Conservation (phyloP, 1,140 invertebrate genomes). For the Achroia grisella region DNA sequence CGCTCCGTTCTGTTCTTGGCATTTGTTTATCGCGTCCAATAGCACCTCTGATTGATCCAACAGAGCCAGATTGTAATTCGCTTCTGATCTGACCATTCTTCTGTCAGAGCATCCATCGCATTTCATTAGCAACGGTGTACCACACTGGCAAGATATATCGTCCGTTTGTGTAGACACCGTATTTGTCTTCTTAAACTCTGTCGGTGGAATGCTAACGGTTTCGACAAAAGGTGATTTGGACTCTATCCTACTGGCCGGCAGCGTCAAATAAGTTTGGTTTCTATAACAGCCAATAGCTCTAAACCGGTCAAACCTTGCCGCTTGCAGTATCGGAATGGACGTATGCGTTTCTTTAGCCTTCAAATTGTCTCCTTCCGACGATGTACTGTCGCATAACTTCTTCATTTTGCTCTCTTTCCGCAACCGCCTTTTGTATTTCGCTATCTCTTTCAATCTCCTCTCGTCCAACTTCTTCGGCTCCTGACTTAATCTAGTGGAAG, state of each 20-base stretch:
- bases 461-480: conserved; percentile 56
- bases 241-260: conserved; percentile 50
- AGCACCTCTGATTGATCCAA: conserved; percentile 12
- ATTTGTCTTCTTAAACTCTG: conserved; percentile 53
- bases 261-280: conserved; percentile 59
- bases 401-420: conserved; percentile 63
- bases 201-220: conserved; percentile 32
- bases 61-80: conserved; percentile 49
- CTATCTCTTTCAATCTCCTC: conserved; percentile 56
- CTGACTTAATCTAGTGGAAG: conserved; percentile 27
- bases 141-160: conserved; percentile 51
- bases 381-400: conserved; percentile 53
- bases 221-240: conserved; percentile 45
- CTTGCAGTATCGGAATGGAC: conserved; percentile 71
- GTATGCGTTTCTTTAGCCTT: conserved; percentile 51
- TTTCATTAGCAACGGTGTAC: conserved; percentile 33
- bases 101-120: conserved; percentile 36
- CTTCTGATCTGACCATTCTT: conserved; percentile 53
- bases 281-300: conserved; percentile 63
- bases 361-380: conserved; percentile 48
- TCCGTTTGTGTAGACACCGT: conserved; percentile 66
- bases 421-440: conserved; percentile 61
- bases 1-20: conserved; percentile 25
- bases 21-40: neutral
- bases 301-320: conserved; percentile 63